Conservation (phyloP, 2,888 invertebrate species). For the Ochropacha duplaris region DNA sequence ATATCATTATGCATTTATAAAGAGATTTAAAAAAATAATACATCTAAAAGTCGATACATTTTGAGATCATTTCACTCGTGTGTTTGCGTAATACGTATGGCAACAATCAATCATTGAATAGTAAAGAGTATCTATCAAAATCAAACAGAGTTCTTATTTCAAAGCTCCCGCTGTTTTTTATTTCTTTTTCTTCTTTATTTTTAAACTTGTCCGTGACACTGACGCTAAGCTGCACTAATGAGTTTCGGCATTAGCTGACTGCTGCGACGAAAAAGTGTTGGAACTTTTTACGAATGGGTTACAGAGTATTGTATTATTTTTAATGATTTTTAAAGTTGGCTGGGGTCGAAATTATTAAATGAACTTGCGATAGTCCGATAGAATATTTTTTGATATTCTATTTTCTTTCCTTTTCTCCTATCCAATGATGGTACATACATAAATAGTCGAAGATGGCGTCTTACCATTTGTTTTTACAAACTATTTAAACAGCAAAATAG, state of each 20-base stretch:
- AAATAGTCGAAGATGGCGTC: too few relatives aligned
- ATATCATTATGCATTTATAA: too few relatives aligned
- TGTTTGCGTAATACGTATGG: conserved; percentile 24
- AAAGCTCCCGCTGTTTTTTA: conserved; percentile 56
- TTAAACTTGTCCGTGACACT: conserved; percentile 79
- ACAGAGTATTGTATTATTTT: conserved; percentile 38
- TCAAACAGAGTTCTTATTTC: conserved; percentile 70
- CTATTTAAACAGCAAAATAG: not conserved
- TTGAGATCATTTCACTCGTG: conserved; percentile 2
- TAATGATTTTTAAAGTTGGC: conserved; percentile 18
- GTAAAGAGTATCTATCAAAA: conserved; percentile 52
- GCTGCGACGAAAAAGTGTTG: conserved; percentile 56
- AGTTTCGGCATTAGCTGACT: conserved; percentile 78
- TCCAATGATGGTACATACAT: too few relatives aligned
- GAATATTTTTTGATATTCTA: not conserved
- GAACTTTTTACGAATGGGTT: conserved; percentile 69
- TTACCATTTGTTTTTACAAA: too few relatives aligned
- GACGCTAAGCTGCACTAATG: conserved; percentile 78
- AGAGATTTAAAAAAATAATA: too few relatives aligned
- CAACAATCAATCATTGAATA: conserved; percentile 65
- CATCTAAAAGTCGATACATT: too few relatives aligned
- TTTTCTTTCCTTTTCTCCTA: not conserved
- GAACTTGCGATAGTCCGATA: not conserved
- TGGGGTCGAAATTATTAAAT: not conserved
- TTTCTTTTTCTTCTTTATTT: conserved; percentile 59